phyloP scores from a whole-genome alignment of 1,140 invertebrate species.

The Lepidurus packardi region DNA sequence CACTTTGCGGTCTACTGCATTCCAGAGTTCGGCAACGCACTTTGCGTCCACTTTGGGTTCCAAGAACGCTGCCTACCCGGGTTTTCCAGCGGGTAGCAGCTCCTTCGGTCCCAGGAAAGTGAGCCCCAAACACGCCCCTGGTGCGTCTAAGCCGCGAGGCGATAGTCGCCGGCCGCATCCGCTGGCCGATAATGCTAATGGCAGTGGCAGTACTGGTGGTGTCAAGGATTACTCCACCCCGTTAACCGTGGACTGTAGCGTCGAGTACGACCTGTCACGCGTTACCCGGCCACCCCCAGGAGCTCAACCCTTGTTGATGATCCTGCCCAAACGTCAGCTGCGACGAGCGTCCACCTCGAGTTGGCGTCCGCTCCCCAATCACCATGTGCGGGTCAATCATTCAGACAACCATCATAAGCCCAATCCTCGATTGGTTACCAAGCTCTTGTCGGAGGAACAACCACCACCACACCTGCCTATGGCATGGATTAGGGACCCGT shows the following conservation, averaged over 20 bases:
- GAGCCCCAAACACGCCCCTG: not conserved
- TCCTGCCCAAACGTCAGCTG: slow-evolving; percentile 27
- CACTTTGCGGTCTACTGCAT: not conserved
- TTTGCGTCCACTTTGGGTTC: not conserved
- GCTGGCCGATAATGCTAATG: not conserved
- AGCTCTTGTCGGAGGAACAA: not conserved
- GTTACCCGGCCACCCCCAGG: slow-evolving; percentile 71
- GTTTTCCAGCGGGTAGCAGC: not conserved
- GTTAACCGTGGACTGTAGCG: slow-evolving; percentile 74
- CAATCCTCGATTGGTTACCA: not conserved
- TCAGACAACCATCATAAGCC: not conserved
- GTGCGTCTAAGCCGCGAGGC: not conserved
- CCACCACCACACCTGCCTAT: not conserved
- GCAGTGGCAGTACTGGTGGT: not conserved
- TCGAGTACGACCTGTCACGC: slow-evolving; percentile 74
- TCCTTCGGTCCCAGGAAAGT: not conserved
- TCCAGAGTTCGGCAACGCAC: not conserved
- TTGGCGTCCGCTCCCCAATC: not conserved
- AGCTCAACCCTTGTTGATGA: slow-evolving; percentile 42
- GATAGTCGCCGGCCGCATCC: not conserved
- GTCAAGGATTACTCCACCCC: slow-evolving; percentile 64
- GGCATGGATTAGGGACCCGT: slow-evolving; percentile 10
- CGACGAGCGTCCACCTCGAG: not conserved
- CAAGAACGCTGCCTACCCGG: not conserved
- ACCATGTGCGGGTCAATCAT: not conserved